phyloP scores from a whole-genome alignment of 2,797 vertebrate genomes.

The Eidolon dupreanum region DNA sequence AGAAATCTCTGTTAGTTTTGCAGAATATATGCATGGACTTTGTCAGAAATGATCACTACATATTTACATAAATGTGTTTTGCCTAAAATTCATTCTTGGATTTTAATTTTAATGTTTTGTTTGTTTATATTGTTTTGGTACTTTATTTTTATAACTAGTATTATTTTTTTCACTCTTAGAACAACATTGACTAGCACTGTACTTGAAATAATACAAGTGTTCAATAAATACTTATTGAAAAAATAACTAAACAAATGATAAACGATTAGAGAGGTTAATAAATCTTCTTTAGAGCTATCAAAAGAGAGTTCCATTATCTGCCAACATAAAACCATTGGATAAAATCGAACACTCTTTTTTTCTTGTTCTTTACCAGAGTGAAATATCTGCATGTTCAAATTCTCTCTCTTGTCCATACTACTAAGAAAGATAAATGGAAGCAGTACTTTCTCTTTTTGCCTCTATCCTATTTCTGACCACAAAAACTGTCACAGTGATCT shows the following conservation, averaged over 20 bases:
- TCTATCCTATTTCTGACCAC: conserved; percentile 64
- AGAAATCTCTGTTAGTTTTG: not conserved
- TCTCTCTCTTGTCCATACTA: not conserved
- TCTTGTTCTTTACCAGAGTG: not conserved
- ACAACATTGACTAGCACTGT: not conserved
- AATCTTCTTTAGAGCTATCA: not conserved
- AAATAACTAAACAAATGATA: conserved; percentile 22
- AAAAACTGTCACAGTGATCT: conserved; percentile 68
- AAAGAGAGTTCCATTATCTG: not conserved
- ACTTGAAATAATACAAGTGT: not conserved
- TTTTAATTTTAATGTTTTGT: not conserved
- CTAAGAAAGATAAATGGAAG: conserved; percentile 71
- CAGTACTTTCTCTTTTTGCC: conserved; percentile 33
- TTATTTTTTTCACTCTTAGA: not conserved
- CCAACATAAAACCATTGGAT: not conserved
- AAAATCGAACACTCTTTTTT: not conserved
- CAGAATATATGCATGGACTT: not conserved
- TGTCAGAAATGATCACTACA: not conserved
- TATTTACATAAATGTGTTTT: not conserved
- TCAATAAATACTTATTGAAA: conserved; percentile 14
- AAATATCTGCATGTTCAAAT: conserved; percentile 34
- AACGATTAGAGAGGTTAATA: not conserved
- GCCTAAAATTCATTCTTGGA: not conserved
- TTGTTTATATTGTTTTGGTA: not conserved
- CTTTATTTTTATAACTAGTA: not conserved